Conservation (phyloP, 2,797 vertebrate species). For the Gallinago stenura region DNA sequence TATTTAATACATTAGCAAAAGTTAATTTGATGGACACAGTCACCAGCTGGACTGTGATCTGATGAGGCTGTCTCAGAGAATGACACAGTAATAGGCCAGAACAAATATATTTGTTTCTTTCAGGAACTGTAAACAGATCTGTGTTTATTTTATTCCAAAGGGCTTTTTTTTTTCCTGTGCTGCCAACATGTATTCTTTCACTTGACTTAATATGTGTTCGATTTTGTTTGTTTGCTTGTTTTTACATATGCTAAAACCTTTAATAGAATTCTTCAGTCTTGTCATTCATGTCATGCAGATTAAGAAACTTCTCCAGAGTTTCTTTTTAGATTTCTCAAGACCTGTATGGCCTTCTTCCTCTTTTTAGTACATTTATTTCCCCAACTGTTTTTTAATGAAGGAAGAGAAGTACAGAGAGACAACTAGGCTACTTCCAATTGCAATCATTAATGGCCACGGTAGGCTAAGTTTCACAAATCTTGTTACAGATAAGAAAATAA, state of each 20-base stretch:
- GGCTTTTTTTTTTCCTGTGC: neutral
- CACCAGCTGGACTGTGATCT: constrained; percentile 59
- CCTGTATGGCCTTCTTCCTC: neutral
- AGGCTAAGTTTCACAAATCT: constrained; percentile 18
- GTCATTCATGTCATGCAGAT: neutral
- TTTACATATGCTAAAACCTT: constrained; percentile 25
- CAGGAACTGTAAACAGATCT: constrained; percentile 38
- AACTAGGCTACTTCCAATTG: neutral
- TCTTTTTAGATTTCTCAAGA: constrained; percentile 6
- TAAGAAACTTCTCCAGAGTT: neutral
- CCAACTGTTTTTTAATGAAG: neutral
- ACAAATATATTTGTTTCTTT: constrained; percentile 28
- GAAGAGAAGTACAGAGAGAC: neutral
- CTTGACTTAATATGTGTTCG: constrained; percentile 17
- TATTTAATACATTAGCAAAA: constrained; percentile 50
- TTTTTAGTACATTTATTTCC: neutral
- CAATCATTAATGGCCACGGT: neutral
- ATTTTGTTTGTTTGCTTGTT: constrained; percentile 29
- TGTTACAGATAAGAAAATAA: constrained; percentile 11
- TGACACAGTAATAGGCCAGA: neutral
- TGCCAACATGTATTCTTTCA: constrained; percentile 35
- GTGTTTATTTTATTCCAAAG: constrained; percentile 35
- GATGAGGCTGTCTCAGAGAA: constrained; percentile 37
- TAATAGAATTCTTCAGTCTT: constrained; percentile 23
- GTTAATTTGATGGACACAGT: constrained; percentile 33